Conservation (phyloP, 2,113 vertebrate genomes). For the Corapipo altera region DNA sequence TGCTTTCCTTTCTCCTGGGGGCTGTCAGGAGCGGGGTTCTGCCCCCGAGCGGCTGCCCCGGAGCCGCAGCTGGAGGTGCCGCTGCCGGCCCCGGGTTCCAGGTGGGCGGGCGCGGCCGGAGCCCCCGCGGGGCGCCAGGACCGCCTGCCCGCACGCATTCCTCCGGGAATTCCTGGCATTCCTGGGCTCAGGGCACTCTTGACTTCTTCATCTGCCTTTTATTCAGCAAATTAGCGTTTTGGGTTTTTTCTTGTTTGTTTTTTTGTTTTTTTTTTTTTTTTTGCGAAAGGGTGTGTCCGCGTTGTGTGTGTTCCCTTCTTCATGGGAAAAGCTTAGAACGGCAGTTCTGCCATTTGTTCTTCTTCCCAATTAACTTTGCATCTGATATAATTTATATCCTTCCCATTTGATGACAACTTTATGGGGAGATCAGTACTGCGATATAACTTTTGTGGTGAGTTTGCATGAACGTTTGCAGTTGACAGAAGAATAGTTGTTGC, state of each 20-base stretch:
- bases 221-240: background rate
- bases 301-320: background rate
- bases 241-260: no score
- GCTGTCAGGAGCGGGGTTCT: background rate
- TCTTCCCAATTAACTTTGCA: background rate
- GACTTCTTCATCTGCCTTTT: background rate
- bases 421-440: background rate
- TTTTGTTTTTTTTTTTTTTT: background rate
- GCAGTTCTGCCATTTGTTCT: background rate
- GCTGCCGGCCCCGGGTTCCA: background rate
- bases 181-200: background rate
- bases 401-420: background rate
- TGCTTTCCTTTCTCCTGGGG: background rate
- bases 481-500: background rate
- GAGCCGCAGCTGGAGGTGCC: background rate
- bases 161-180: constrained; percentile 49
- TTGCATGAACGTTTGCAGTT: background rate
- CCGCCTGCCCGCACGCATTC: background rate
- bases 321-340: background rate
- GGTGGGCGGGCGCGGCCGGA: background rate
- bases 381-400: background rate
- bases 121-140: background rate
- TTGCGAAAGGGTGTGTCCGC: background rate
- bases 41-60: background rate
- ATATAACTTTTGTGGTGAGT: background rate